phyloP scores from a whole-genome alignment of 2,888 invertebrate species.

The Drepanosiphum platanoidis region DNA sequence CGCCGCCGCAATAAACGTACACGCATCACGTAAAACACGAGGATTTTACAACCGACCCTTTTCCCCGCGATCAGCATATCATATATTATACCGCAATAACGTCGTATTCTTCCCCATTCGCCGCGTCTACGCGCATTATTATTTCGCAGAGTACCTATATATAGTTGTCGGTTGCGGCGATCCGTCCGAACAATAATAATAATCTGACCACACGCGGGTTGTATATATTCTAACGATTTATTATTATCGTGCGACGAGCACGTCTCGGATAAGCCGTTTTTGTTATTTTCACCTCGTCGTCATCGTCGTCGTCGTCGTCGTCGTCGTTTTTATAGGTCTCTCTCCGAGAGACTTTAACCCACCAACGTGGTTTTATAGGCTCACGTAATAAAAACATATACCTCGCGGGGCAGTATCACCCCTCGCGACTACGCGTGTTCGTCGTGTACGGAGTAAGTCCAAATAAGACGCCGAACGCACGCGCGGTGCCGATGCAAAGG shows the following conservation, averaged over 20 bases:
- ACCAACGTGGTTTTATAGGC: not conserved
- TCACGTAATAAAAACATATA: not conserved
- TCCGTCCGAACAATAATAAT: not conserved
- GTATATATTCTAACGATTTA: no score
- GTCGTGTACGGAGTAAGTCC: not conserved
- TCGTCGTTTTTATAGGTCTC: not conserved
- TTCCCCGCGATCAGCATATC: no score
- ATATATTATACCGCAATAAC: no score
- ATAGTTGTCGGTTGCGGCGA: no score
- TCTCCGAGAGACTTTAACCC: not conserved
- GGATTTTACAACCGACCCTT: slow-evolving; percentile 28
- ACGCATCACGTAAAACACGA: no score
- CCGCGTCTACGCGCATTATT: no score
- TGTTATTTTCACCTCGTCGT: not conserved
- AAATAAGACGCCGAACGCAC: not conserved
- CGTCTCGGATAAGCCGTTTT: not conserved
- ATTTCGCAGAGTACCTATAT: no score
- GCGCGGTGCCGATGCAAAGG: not conserved
- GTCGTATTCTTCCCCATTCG: no score
- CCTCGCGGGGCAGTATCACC: not conserved
- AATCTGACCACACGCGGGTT: not conserved
- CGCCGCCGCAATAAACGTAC: no score
- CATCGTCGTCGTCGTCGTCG: not conserved
- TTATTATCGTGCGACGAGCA: not conserved
- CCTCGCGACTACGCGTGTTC: not conserved